Conservation (phyloP, 2,113 vertebrate species). For the Ameiurus melas region DNA sequence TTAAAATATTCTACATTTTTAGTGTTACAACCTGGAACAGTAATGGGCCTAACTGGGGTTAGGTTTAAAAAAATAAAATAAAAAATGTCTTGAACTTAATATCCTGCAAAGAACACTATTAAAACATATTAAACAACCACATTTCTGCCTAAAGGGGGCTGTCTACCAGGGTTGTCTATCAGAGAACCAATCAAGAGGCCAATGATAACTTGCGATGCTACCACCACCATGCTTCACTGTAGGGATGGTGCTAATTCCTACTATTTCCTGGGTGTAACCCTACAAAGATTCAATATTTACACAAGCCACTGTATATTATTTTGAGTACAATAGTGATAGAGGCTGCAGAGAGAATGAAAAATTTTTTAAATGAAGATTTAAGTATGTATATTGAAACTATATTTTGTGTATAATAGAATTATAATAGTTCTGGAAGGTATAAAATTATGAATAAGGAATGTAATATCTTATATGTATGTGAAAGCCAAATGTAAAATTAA, state of each 20-base stretch:
- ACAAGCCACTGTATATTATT: neutral
- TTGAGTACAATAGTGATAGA: neutral
- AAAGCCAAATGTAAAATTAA: too few relatives aligned
- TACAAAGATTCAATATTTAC: neutral
- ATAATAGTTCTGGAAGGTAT: neutral
- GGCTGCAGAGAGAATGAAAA: neutral
- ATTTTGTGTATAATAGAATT: too few relatives aligned
- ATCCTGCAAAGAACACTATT: neutral
- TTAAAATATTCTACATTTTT: neutral
- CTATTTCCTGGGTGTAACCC: neutral
- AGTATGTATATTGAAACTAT: neutral
- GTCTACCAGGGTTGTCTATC: neutral
- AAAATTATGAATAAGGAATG: neutral
- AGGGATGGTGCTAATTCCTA: neutral
- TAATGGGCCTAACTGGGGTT: neutral
- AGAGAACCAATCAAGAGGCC: neutral
- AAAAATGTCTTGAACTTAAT: neutral
- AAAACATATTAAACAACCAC: neutral
- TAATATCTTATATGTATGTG: too few relatives aligned
- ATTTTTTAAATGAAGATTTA: neutral
- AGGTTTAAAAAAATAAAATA: neutral
- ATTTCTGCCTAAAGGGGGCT: neutral
- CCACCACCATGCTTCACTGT: neutral
- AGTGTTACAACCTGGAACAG: neutral
- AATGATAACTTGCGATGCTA: neutral